Percentiles rank a stretch among this genome's conserved stretches.
phyloP scores from a whole-genome alignment of 2,888 invertebrate species.

The Brassicogethes aeneus region DNA sequence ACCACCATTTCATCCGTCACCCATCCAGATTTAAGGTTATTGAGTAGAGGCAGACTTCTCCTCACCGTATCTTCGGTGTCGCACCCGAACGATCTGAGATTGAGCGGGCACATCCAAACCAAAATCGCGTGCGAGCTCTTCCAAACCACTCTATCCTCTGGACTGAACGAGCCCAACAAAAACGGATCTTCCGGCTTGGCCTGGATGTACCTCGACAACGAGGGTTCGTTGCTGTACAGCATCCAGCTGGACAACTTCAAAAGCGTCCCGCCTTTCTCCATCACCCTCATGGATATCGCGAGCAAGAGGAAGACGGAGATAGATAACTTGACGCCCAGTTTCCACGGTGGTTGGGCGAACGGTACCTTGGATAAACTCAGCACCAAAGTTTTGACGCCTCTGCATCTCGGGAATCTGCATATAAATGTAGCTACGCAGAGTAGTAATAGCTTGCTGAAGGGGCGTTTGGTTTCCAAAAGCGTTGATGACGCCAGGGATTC shows the following conservation, averaged over 20 bases:
- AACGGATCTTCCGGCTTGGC: slow-evolving; percentile 57
- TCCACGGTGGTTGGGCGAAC: slow-evolving; percentile 54
- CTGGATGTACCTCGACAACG: slow-evolving; percentile 69
- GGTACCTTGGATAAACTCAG: slow-evolving; percentile 70
- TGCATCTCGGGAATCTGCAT: slow-evolving; percentile 73
- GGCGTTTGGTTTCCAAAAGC: slow-evolving; percentile 57
- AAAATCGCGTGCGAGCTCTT: slow-evolving; percentile 73
- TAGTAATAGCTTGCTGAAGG: slow-evolving; percentile 53
- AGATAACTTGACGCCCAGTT: slow-evolving; percentile 56
- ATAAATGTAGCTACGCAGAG: slow-evolving; percentile 62
- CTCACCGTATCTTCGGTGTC: slow-evolving; percentile 62
- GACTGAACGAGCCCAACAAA: slow-evolving; percentile 31
- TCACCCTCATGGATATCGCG: slow-evolving; percentile 64
- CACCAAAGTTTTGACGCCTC: slow-evolving; percentile 71
- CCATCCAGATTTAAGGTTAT: slow-evolving; percentile 62
- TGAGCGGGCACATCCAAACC: slow-evolving; percentile 63
- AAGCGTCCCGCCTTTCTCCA: slow-evolving; percentile 45
- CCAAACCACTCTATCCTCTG: slow-evolving; percentile 57
- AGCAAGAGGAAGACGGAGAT: slow-evolving; percentile 56
- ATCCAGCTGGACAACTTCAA: slow-evolving; percentile 61
- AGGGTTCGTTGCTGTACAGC: slow-evolving; percentile 69
- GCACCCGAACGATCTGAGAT: slow-evolving; percentile 52
- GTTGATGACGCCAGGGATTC: slow-evolving; percentile 68
- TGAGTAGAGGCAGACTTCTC: slow-evolving; percentile 67
- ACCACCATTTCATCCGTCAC: slow-evolving; percentile 71